Evolutionary conservation across 2,888 invertebrate genomes (phyloP), one percentile per base, ranked within the genome.

Genomic region (Ischnura elegans): DNA sequence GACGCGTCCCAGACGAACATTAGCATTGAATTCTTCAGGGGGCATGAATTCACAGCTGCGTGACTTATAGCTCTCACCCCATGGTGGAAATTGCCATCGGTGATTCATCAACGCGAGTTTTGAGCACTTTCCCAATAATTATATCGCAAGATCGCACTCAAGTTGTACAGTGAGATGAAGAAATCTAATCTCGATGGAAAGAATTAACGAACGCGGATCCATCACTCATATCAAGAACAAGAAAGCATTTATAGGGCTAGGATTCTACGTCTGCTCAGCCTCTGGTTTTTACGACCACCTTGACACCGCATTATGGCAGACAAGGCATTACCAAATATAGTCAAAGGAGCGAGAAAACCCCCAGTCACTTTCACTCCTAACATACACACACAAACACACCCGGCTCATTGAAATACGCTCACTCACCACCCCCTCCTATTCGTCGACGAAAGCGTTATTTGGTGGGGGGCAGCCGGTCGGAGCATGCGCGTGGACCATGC

Each of bases 301-400:
- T 90, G 61, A 90, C 90, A 61, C n/a, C 61, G 55, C 55, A 90
- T 61, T 90, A 90, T 55, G 43, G 90, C 90, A 90, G 90, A 90
- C 90, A 87, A 87, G 87, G 42, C 87, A 90, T 90, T 36, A 43
- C 90, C 90, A 90, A 66, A 90, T 90, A 90, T 90, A 90, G 90
- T 90, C 90, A 90, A 90, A 90, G 90, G 61, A 90, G 90, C 43
- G 90, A 90, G 90, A 90, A 90, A 55, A 90, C 45, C 90, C 61
- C 90, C 55, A 61, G 90, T 90, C 90, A 90, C 90, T 90, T 90
- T 90, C 90, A 90, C 90, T 90, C 61, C 51, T 47, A 29, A 47
- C 87, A 47, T 51, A 29, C 66, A 61, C 87, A 45, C 55, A 51
- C 43, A 47, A 42, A 42, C 87, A 45, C 55, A 51, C 43, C 90